Percentiles rank a stretch among this genome's conserved stretches.
Conservation (phyloP, 2,797 vertebrate species). For the Melanotaenia boesemani region DNA sequence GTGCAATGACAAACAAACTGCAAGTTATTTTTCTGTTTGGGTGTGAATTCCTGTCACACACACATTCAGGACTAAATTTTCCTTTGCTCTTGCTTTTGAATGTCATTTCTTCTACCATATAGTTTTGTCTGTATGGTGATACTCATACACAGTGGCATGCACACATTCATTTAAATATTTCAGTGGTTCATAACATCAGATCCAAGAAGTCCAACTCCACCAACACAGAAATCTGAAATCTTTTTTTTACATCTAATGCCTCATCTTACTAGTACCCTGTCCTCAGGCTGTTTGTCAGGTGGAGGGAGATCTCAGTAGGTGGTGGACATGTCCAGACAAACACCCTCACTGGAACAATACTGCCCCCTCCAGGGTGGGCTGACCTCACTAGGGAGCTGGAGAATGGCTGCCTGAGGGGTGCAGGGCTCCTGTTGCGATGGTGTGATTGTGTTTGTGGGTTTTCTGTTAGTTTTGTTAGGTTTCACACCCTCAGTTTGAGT, state of each 20-base stretch:
- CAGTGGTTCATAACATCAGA: not conserved
- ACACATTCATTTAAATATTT: not conserved
- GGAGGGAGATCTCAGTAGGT: conserved; percentile 25
- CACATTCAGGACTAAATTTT: not conserved
- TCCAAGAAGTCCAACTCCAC: not conserved
- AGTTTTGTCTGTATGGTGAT: no score
- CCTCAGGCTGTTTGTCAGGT: conserved; percentile 42
- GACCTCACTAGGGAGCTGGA: conserved; percentile 55
- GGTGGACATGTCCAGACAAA: conserved; percentile 53
- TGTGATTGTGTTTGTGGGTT: conserved; percentile 14
- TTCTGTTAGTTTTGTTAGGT: conserved; percentile 1
- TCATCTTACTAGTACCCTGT: conserved; percentile 24
- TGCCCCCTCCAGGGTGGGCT: conserved; percentile 71
- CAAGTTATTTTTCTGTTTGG: not conserved
- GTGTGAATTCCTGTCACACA: not conserved
- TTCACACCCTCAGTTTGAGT: not conserved
- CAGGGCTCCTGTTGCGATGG: conserved; percentile 17
- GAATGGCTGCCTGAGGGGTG: conserved; percentile 48
- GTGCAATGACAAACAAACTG: not conserved
- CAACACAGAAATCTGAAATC: not conserved
- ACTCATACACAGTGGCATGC: no score
- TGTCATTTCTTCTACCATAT: not conserved
- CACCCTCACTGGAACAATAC: conserved; percentile 60
- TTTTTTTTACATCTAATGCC: conserved; percentile 2
- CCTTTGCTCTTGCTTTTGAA: not conserved